These are phyloP conservation scores for Garrulus glandarius DNA, from an alignment of 2,797 vertebrate genomes.

Conservation along the genomic window DNA sequence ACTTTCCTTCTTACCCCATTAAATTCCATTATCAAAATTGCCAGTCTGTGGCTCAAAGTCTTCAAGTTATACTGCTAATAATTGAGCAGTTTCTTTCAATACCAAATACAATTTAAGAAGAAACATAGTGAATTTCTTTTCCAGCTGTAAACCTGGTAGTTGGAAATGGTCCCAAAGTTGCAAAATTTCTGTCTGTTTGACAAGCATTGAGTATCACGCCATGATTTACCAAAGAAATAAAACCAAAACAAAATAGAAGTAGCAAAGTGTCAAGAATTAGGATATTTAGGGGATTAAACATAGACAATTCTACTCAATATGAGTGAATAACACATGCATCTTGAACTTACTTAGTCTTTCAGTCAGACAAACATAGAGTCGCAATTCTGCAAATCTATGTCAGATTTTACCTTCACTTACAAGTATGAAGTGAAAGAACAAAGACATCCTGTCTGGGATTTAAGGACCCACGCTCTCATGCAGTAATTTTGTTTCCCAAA, in stretches of 20 bases:
- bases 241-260: neutral
- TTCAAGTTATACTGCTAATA: slow-evolving; percentile 57
- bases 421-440: neutral
- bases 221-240: neutral
- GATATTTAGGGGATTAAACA: neutral
- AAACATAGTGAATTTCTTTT: slow-evolving; percentile 15
- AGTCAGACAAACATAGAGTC: neutral
- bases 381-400: neutral
- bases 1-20: slow-evolving; percentile 64
- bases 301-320: neutral
- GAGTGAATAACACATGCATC: neutral
- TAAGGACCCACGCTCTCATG: neutral
- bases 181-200: neutral
- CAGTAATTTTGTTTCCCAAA: neutral
- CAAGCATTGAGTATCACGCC: neutral
- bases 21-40: slow-evolving; percentile 71
- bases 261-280: neutral
- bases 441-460: neutral
- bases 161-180: slow-evolving; percentile 21
- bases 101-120: slow-evolving; percentile 34
- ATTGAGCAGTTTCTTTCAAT: slow-evolving; percentile 43
- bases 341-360: neutral
- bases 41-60: slow-evolving; percentile 33
- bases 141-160: slow-evolving; percentile 6
- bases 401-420: neutral